phyloP scores from a whole-genome alignment of 2,113 vertebrate genomes.

The Apodemus speciosus region DNA sequence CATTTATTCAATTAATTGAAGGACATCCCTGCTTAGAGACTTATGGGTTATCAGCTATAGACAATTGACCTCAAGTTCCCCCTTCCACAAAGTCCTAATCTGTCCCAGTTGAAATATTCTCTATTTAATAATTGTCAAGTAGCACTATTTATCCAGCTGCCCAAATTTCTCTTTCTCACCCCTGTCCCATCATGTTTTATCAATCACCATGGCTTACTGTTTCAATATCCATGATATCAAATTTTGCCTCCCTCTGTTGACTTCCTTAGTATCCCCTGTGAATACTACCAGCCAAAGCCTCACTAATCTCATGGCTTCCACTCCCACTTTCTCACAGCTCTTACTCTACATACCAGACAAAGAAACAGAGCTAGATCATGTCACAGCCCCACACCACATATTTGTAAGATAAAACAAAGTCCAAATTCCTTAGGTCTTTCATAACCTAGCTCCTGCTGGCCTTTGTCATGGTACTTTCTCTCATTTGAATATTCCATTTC shows the following conservation, averaged over 20 bases:
- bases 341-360: background rate
- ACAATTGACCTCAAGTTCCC: background rate
- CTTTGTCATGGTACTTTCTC: background rate
- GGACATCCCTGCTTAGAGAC: background rate
- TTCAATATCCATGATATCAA: background rate
- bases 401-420: background rate
- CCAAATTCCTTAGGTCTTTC: background rate
- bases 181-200: background rate
- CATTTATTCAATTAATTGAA: background rate
- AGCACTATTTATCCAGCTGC: background rate
- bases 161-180: background rate
- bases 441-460: background rate
- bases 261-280: background rate
- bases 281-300: background rate
- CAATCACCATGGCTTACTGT: background rate
- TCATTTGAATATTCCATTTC: background rate
- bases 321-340: background rate
- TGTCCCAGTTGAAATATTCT: background rate
- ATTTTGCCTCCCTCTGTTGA: background rate
- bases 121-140: background rate
- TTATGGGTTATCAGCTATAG: background rate
- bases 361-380: background rate
- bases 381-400: background rate
- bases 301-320: background rate
- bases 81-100: rapidly evolving